phyloP scores from a whole-genome alignment of 2,113 vertebrate species.

The Chauna torquata region DNA sequence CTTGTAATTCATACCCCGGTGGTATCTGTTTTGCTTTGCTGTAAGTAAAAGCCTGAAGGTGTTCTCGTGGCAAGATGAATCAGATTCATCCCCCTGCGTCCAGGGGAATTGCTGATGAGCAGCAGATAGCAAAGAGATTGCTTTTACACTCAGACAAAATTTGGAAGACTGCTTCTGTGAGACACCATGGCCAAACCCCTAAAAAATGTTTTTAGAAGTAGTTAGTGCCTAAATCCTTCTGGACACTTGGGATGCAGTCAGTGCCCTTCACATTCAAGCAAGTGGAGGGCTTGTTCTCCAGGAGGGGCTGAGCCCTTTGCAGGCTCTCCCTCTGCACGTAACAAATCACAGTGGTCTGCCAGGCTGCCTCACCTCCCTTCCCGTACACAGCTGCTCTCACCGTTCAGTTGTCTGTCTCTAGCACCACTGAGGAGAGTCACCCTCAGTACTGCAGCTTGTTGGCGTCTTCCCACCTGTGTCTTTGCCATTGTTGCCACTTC shows the following conservation, averaged over 20 bases:
- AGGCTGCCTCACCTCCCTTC: neutral
- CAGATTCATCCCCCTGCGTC: neutral
- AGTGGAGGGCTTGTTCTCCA: neutral
- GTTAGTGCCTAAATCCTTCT: neutral
- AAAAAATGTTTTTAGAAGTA: neutral
- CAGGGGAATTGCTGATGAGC: accelerated
- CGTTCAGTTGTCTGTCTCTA: neutral
- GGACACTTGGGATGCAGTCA: neutral
- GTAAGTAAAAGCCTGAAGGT: neutral
- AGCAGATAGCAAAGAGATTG: neutral
- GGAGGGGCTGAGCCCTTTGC: neutral
- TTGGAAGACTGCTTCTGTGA: neutral
- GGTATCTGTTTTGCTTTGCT: neutral
- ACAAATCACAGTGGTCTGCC: neutral
- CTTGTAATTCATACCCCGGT: neutral
- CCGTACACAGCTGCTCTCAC: neutral
- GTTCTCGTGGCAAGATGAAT: neutral
- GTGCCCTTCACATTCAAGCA: neutral
- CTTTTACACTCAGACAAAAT: neutral
- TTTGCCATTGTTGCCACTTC: neutral
- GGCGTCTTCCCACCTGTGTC: neutral
- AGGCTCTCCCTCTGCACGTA: neutral
- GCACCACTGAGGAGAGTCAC: neutral
- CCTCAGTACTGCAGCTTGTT: neutral
- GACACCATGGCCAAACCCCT: neutral